Conservation (phyloP, 2,797 vertebrate genomes). For the Sebastes kiyomatsui region DNA sequence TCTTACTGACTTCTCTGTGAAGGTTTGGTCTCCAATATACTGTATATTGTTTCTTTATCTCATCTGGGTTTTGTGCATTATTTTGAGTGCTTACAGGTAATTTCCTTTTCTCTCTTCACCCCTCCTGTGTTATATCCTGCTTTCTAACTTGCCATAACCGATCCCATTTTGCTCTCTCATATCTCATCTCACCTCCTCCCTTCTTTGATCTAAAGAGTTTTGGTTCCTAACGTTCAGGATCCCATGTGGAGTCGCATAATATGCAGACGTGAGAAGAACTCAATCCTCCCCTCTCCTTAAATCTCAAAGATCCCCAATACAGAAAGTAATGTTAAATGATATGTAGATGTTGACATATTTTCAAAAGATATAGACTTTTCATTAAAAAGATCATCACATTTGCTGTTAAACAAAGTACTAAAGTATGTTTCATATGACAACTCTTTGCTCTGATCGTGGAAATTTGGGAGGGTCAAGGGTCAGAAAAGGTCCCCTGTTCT, state of each 20-base stretch:
- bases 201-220: background rate
- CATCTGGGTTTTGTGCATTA: too few species aligned
- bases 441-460: background rate
- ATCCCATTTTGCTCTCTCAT: conserved; percentile 4
- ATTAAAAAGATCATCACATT: background rate
- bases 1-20: too few species aligned
- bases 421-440: background rate
- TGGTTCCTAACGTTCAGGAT: background rate
- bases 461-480: background rate
- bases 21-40: too few species aligned
- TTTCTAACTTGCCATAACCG: conserved; percentile 4
- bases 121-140: background rate
- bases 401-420: background rate
- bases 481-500: background rate
- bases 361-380: background rate
- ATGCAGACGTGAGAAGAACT: background rate
- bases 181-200: background rate
- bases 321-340: background rate
- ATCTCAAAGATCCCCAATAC: background rate
- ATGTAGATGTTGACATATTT: background rate
- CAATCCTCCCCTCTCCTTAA: background rate
- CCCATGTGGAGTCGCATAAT: background rate
- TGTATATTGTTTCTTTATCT: too few species aligned
- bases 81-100: too few species aligned
- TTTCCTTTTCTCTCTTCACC: background rate